These are phyloP conservation scores for Blastobasis adustella DNA, from an alignment of 2,888 invertebrate species.

Conservation along the genomic window DNA sequence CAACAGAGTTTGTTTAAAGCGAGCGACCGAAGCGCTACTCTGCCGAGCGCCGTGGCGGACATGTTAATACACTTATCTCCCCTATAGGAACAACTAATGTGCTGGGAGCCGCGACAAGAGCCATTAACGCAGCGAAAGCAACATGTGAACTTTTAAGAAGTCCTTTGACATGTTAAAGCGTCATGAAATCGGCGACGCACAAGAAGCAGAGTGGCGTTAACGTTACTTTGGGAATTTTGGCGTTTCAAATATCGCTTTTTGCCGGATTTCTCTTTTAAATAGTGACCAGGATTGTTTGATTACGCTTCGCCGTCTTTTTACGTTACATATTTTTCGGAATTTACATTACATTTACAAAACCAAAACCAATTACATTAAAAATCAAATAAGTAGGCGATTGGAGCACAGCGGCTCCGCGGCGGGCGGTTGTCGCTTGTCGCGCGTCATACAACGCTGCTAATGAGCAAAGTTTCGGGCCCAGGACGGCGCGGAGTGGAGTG, in stretches of 20 bases:
- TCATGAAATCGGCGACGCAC: constrained; percentile 1
- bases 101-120: not conserved
- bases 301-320: too few relatives aligned
- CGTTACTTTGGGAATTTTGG: too few relatives aligned
- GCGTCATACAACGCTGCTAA: constrained; percentile 32
- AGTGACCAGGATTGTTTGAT: too few relatives aligned
- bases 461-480: constrained; percentile 32
- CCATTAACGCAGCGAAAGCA: not conserved
- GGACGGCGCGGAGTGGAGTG: constrained; percentile 10
- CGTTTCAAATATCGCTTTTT: too few relatives aligned
- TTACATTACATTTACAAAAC: too few relatives aligned
- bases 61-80: too few relatives aligned
- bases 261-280: too few relatives aligned
- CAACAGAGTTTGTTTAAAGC: not conserved
- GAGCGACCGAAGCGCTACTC: not conserved
- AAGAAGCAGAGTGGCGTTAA: not conserved
- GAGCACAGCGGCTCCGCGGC: too few relatives aligned
- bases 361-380: too few relatives aligned
- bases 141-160: constrained; percentile 2
- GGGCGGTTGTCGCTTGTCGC: constrained; percentile 2
- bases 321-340: too few relatives aligned
- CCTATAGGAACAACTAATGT: too few relatives aligned
- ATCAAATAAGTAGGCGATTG: too few relatives aligned
- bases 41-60: not conserved
- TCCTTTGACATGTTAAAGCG: constrained; percentile 2